A percentile compares a stretch with the other conserved stretches of the same genome.
Evolutionary conservation across 2,888 invertebrate genomes (phyloP).

Genomic region (Cheilosia scutellata): DNA sequence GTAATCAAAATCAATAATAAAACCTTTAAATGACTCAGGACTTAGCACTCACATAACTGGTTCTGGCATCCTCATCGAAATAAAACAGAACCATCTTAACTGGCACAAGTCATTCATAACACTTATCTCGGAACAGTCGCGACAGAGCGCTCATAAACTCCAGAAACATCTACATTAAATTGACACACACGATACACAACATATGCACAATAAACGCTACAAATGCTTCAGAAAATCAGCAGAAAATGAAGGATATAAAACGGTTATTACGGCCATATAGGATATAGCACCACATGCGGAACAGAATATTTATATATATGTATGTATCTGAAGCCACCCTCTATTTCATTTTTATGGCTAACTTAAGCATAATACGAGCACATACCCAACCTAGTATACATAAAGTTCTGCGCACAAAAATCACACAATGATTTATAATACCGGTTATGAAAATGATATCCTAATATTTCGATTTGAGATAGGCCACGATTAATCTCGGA

Average conservation of each 20-base stretch:
- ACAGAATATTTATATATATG: conserved; percentile 15
- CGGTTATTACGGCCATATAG: conserved; percentile 25
- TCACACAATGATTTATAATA: conserved; percentile 35
- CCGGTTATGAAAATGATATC: conserved; percentile 38
- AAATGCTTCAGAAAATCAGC: conserved; percentile 29
- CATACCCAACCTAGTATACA: background rate
- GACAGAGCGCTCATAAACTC: conserved; percentile 44
- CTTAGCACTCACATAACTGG: conserved; percentile 5
- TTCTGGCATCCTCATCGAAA: conserved; percentile 4
- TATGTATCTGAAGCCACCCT: conserved; percentile 22
- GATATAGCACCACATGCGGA: conserved; percentile 33
- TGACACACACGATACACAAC: conserved; percentile 15
- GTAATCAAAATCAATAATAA: conserved; percentile 27
- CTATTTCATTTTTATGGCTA: conserved; percentile 41
- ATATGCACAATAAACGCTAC: background rate
- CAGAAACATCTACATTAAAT: conserved; percentile 36
- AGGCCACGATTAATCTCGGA: conserved; percentile 16
- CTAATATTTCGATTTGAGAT: conserved; percentile 45
- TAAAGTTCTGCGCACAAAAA: background rate
- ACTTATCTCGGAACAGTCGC: conserved; percentile 44
- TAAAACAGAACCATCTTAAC: conserved; percentile 27
- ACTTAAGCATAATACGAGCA: conserved; percentile 15
- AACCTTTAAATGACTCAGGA: conserved; percentile 1
- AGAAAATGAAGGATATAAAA: conserved; percentile 42
- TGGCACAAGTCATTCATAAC: conserved; percentile 37